Evolutionary conservation across 1,140 invertebrate species (phyloP).

Genomic region (Tigriopus japonicus): DNA sequence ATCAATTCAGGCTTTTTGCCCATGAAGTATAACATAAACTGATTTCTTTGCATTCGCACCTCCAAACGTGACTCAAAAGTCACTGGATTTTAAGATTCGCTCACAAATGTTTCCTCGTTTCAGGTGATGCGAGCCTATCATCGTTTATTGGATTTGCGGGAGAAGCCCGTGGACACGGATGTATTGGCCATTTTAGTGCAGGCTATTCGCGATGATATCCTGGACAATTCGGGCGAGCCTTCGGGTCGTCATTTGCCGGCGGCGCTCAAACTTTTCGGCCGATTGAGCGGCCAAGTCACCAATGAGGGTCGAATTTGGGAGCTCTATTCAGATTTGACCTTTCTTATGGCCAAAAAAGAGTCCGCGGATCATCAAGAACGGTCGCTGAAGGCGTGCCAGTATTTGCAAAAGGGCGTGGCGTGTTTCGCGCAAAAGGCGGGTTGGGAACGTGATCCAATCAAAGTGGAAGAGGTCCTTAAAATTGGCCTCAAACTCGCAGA

Average conservation of each 20-base stretch:
- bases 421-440: slow-evolving; percentile 29
- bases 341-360: slow-evolving; percentile 36
- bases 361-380: slow-evolving; percentile 27
- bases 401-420: slow-evolving; percentile 32
- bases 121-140: slow-evolving; percentile 50
- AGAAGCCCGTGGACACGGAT: slow-evolving; percentile 52
- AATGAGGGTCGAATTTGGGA: slow-evolving; percentile 54
- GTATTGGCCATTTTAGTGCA: slow-evolving; percentile 52
- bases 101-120: too few species aligned
- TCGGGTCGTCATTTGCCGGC: slow-evolving; percentile 34
- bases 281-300: slow-evolving; percentile 42
- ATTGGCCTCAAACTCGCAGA: neutral
- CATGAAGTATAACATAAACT: too few species aligned
- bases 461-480: slow-evolving; percentile 17
- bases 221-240: slow-evolving; percentile 35
- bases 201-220: slow-evolving; percentile 42
- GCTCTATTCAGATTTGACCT: slow-evolving; percentile 35
- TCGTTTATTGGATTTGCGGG: slow-evolving; percentile 56
- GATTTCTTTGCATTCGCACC: too few species aligned
- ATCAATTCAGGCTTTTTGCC: too few species aligned
- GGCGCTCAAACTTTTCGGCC: slow-evolving; percentile 53
- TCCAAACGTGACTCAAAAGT: too few species aligned
- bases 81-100: too few species aligned
- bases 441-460: slow-evolving; percentile 38
- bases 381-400: slow-evolving; percentile 35